Evolutionary conservation across 2,113 vertebrate genomes (phyloP).

Genomic region (Pyxicephalus adspersus): DNA sequence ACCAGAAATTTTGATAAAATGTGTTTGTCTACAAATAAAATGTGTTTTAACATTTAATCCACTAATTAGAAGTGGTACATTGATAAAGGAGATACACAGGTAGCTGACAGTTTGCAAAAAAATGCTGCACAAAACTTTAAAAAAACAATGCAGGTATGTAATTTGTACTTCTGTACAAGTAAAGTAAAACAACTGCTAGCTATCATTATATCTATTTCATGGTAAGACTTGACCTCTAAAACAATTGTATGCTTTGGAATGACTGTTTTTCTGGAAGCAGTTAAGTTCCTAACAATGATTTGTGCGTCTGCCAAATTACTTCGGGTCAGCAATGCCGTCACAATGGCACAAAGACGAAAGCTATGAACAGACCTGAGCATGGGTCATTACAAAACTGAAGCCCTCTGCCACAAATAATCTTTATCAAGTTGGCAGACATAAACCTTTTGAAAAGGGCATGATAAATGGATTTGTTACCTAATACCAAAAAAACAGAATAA

Average conservation of each 20-base stretch:
- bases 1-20: no score
- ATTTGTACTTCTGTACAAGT: no score
- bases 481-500: no score
- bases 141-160: no score
- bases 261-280: not conserved
- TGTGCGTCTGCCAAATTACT: not conserved
- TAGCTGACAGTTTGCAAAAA: no score
- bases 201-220: not conserved
- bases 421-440: not conserved
- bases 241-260: not conserved
- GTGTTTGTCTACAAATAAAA: no score
- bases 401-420: not conserved
- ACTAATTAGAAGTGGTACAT: no score
- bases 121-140: no score
- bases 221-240: not conserved
- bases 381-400: not conserved
- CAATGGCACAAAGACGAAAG: not conserved
- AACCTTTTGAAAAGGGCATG: not conserved
- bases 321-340: not conserved
- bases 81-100: no score
- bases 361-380: slow-evolving; percentile 1
- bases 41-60: no score
- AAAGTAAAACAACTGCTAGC: no score
- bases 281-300: not conserved
- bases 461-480: no score